phyloP scores from a whole-genome alignment of 2,797 vertebrate species.

The Masticophis lateralis region DNA sequence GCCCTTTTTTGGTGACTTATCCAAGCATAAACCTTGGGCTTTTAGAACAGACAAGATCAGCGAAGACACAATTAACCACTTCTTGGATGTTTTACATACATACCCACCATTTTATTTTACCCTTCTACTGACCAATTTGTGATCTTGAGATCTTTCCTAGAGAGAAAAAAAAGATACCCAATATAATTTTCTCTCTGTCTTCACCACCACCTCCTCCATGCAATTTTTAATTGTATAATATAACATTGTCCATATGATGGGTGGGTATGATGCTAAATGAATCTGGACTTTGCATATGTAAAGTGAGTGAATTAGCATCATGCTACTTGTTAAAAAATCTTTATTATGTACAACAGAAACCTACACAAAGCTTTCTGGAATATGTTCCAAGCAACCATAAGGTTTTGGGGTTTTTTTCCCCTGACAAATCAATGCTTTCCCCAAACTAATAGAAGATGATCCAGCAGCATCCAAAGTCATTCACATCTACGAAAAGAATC shows the following conservation, averaged over 20 bases:
- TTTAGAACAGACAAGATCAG: background rate
- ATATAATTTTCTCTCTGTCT: background rate
- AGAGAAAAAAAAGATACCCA: background rate
- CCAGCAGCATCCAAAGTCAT: background rate
- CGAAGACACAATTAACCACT: background rate
- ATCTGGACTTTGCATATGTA: background rate
- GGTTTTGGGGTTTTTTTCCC: accelerated
- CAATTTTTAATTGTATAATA: background rate
- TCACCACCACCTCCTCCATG: background rate
- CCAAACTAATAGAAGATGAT: background rate
- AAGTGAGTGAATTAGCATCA: background rate
- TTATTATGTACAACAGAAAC: background rate
- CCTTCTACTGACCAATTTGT: background rate
- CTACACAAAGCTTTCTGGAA: background rate
- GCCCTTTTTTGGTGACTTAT: background rate
- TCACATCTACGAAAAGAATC: background rate
- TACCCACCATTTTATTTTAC: background rate
- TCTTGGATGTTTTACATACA: background rate
- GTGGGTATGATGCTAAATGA: background rate
- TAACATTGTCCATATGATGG: background rate
- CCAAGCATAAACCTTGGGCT: background rate
- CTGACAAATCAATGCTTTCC: background rate
- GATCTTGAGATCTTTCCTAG: background rate
- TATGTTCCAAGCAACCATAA: background rate
- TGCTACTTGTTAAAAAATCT: background rate